Percentiles rank a stretch among this genome's conserved stretches.
phyloP scores from a whole-genome alignment of 2,888 invertebrate genomes.

The Carabus problematicus region DNA sequence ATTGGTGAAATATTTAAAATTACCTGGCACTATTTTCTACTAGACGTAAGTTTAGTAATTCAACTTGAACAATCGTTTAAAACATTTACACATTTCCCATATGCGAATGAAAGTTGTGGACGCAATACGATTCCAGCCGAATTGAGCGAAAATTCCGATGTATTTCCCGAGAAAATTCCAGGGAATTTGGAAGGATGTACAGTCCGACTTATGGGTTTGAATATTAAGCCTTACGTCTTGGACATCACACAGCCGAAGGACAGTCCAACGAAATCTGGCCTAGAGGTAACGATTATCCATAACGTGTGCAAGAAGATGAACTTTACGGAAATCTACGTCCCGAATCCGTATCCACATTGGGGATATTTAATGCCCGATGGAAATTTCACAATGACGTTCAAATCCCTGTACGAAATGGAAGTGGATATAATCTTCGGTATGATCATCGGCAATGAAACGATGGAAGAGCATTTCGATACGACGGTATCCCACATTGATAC shows the following conservation, averaged over 20 bases:
- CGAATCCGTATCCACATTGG: constrained; percentile 20
- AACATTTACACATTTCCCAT: constrained; percentile 26
- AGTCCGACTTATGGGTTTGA: constrained; percentile 17
- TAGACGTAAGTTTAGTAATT: constrained; percentile 16
- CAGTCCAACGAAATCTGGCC: constrained; percentile 17
- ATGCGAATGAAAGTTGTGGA: constrained; percentile 16
- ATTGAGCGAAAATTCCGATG: not conserved
- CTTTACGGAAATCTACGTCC: constrained; percentile 18
- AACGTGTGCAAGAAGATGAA: constrained; percentile 23
- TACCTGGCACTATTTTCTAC: constrained; percentile 3
- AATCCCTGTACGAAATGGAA: constrained; percentile 9
- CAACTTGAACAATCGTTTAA: not conserved
- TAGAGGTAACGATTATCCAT: constrained; percentile 29
- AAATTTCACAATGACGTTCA: constrained; percentile 25
- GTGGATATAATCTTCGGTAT: constrained; percentile 33
- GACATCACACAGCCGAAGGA: constrained; percentile 12
- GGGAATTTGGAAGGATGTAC: constrained; percentile 19
- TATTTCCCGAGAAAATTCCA: constrained; percentile 15
- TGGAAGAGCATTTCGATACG: constrained; percentile 20
- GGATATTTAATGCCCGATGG: constrained; percentile 16
- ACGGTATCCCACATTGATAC: constrained; percentile 26
- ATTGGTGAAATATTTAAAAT: constrained; percentile 17
- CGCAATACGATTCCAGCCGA: not conserved
- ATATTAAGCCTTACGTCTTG: constrained; percentile 17
- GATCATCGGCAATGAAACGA: constrained; percentile 32